Conservation (phyloP, 2,888 invertebrate genomes). For the Leucozona laternaria region DNA sequence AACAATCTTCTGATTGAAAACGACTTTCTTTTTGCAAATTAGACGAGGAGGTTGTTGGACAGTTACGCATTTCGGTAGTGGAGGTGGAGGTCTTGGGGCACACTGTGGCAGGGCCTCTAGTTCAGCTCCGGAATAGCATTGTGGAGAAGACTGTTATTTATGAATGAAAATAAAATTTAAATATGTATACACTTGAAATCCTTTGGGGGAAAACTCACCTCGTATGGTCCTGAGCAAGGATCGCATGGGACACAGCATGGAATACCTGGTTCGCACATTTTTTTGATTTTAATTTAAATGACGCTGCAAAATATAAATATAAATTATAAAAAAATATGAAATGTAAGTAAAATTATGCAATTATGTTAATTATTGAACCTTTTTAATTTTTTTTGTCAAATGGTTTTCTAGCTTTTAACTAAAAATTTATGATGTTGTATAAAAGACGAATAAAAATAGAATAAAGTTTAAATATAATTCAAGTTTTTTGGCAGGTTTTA, state of each 20-base stretch:
- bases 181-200: not conserved
- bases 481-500: not conserved
- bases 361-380: not conserved
- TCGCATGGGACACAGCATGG: constrained; percentile 79
- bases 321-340: not conserved
- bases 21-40: constrained; percentile 81
- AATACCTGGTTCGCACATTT: constrained; percentile 60
- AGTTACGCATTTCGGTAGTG: constrained; percentile 81
- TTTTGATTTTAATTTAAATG: not conserved
- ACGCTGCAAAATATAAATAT: not conserved
- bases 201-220: constrained; percentile 78
- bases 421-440: constrained; percentile 39
- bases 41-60: constrained; percentile 82
- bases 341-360: not conserved
- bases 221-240: constrained; percentile 82
- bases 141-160: constrained; percentile 79
- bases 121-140: constrained; percentile 81
- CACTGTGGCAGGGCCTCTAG: constrained; percentile 81
- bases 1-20: constrained; percentile 81
- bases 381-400: constrained; percentile 27
- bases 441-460: constrained; percentile 36
- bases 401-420: constrained; percentile 37
- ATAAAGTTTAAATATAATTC: constrained; percentile 1
- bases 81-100: constrained; percentile 80
- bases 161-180: not conserved